Base-by-base conservation (phyloP, 2,888 invertebrate genomes). In the Leptinotarsa peninsularis region DNA sequence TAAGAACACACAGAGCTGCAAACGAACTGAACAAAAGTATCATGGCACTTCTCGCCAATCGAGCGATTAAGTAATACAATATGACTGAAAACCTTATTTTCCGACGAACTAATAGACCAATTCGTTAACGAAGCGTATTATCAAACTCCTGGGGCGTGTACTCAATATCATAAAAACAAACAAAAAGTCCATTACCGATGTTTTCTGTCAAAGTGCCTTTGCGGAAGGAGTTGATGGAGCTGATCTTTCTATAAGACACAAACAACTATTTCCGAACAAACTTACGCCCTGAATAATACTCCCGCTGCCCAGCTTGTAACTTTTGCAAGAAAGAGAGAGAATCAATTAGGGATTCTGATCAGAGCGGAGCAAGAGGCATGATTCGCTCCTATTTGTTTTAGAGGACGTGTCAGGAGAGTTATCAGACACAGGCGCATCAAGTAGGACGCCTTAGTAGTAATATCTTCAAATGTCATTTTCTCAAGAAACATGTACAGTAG, bases 281-380 rank as follows among this genome's bases (percentile, higher is more conserved):
- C 63, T 63, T 63, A 63, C 43, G 63, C 43, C 63, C 27, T 63
- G n/a, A 63, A 63, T 33, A 63, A 63, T 63, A 43, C 63, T 33
- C 63, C 63, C 33, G 43, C 52, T 33, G 54, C 56, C 68, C 54
- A 52, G 27, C 33, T 50, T 52, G 43, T 58, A 69, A 69, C 52
- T 69, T 49, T 23, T 33, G 58, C 54, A 49, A 49, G 52, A 49
- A 49, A 33, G 58, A 58, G 58, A 27, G 58, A 33, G 17, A 69
- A 72, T 70, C 71, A 74, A 74, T 74, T 67, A 71, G 74, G 71
- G 50, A 71, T 71, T 74, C 74, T 66, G 74, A 54, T 69, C 73
- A 70, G 49, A 74, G 33, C 58, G 43, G 50, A 54, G 50, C 33
- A 33, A 14, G 52, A 66, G 56, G 43, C 68, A 74, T 74, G 66